A percentile compares a stretch with the other conserved stretches of the same genome.
Conservation (phyloP, 2,113 vertebrate genomes). For the Heliornis fulica region DNA sequence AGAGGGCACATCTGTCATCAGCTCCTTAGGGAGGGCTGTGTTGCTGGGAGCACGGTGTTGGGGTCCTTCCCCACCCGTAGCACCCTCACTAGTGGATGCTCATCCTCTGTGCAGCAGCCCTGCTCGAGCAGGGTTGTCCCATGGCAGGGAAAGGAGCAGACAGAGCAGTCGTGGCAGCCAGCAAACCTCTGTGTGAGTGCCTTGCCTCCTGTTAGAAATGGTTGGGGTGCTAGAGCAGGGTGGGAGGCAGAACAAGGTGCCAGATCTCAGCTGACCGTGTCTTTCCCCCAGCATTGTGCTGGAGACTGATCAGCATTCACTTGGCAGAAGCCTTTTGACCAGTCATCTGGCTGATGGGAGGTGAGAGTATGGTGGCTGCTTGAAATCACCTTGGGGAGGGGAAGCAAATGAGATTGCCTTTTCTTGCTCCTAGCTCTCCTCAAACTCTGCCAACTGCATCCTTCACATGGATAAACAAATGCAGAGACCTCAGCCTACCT, state of each 20-base stretch:
- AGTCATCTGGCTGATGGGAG: conserved; percentile 11
- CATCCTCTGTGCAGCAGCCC: neutral
- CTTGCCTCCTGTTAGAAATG: accelerated
- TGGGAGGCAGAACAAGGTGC: neutral
- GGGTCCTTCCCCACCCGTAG: neutral
- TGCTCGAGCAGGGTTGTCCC: accelerated
- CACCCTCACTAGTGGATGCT: neutral
- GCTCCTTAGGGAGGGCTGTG: neutral
- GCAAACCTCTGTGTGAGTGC: neutral
- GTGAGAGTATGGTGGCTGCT: neutral
- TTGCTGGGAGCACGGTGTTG: neutral
- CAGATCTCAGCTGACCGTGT: neutral
- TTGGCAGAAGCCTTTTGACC: conserved; percentile 47
- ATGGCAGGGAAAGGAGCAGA: neutral
- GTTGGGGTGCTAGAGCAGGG: neutral
- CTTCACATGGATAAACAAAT: neutral
- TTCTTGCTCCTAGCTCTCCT: conserved; percentile 22
- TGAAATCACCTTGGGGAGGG: conserved; percentile 35
- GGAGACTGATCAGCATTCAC: neutral
- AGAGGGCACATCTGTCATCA: neutral
- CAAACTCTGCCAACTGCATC: neutral
- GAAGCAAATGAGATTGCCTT: neutral
- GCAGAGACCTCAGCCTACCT: neutral
- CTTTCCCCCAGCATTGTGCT: neutral
- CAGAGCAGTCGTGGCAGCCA: neutral